These are phyloP conservation scores for Platorchestia sp. DNA, from an alignment of 1,140 invertebrate genomes.

Conservation along the genomic window DNA sequence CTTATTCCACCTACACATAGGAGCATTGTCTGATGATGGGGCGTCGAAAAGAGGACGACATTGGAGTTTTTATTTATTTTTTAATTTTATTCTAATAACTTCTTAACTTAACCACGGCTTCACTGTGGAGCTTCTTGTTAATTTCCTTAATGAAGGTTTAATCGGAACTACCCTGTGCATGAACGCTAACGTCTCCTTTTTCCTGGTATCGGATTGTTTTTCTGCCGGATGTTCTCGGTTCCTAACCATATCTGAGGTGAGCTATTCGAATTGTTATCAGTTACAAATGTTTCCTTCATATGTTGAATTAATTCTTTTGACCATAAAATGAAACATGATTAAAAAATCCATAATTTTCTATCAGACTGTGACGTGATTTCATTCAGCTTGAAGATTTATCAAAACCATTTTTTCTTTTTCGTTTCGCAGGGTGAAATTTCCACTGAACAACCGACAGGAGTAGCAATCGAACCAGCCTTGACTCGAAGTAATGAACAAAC, in stretches of 20 bases:
- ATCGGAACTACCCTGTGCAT: background rate
- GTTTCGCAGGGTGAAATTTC: background rate
- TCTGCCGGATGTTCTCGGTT: background rate
- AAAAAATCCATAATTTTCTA: background rate
- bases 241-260: background rate
- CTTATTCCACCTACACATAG: no score
- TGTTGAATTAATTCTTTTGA: background rate
- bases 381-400: background rate
- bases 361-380: background rate
- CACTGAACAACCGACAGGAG: background rate
- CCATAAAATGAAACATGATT: background rate
- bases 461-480: background rate
- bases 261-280: background rate
- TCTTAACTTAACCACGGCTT: no score
- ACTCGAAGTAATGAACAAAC: conserved; percentile 13
- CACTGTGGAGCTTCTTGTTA: background rate
- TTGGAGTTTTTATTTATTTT: no score
- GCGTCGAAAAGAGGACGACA: no score
- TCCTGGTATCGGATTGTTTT: background rate
- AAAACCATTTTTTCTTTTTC: background rate
- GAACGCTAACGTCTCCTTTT: background rate
- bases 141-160: background rate
- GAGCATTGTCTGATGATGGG: no score
- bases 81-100: no score
- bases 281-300: background rate